These are phyloP conservation scores for Coendou prehensilis DNA, from an alignment of 2,797 vertebrate genomes.

Conservation along the genomic window DNA sequence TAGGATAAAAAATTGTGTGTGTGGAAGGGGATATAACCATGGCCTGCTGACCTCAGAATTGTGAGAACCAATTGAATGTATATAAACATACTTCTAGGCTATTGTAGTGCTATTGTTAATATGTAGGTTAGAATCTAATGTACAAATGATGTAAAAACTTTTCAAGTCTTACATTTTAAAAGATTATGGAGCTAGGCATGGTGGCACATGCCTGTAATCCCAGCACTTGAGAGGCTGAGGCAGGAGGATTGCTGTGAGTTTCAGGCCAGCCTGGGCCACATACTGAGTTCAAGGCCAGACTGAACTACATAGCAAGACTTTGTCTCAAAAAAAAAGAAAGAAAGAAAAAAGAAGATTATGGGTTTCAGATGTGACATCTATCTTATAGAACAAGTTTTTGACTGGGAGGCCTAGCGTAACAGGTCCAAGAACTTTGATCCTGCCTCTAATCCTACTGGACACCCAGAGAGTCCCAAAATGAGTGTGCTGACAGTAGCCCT, in stretches of 20 bases:
- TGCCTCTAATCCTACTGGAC: not conserved
- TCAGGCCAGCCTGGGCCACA: too few species aligned
- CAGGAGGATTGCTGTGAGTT: too few species aligned
- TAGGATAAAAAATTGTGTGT: too few species aligned
- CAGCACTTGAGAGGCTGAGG: too few species aligned
- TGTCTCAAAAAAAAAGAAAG: too few species aligned
- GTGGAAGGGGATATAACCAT: too few species aligned
- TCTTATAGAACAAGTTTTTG: not conserved
- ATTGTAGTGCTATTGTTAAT: not conserved
- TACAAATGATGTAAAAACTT: not conserved
- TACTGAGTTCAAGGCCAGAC: too few species aligned
- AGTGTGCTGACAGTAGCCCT: not conserved
- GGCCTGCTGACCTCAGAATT: not conserved
- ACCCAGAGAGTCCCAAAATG: not conserved
- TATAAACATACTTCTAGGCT: not conserved
- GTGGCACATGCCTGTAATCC: too few species aligned
- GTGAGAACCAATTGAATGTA: not conserved
- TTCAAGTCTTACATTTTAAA: not conserved
- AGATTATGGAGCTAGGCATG: not conserved
- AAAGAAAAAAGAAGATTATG: too few species aligned
- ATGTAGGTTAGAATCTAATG: not conserved
- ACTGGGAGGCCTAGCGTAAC: not conserved
- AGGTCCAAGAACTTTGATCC: not conserved
- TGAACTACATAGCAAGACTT: too few species aligned
- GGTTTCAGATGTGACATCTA: not conserved